Evolutionary conservation across 2,888 invertebrate genomes (phyloP), one percentile per base, ranked within the genome.

Genomic region (Dynastes tityus): DNA sequence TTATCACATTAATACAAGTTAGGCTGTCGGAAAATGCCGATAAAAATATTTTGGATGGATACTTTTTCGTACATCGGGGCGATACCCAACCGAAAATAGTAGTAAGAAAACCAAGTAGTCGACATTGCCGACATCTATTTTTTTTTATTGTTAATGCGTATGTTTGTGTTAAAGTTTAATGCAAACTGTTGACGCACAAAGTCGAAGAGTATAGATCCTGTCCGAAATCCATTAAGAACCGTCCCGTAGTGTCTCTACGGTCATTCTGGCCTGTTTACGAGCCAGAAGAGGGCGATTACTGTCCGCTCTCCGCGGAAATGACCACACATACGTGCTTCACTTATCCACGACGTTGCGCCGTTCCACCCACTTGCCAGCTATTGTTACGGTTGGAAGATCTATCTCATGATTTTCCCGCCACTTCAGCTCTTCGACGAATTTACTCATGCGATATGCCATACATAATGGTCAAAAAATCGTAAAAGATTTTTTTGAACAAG

Each of bases 231-330:
- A 87, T 87, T 87, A 87, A 86, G 87, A 85, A 86, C 85, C 85
- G 85, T 86, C 86, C 86, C 84, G 85, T 85, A 85, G 87, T 85
- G 87, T 87, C 88, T 87, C 85, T 86, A 82, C 85, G 88, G 87
- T 87, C 87, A 87, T 88, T 88, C 86, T 84, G 85, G 86, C 85
- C 86, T 87, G 87, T 88, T 88, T 88, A 88, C 87, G 88, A 87
- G 86, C 85, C 87, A 87, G 87, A 88, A 87, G 87, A 88, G 87
- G 88, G 87, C 88, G 87, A 88, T 88, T 88, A 88, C 87, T 87
- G 88, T 86, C 87, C 85, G 85, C 84, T 85, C 84, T 84, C 84
- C 86, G 85, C 85, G 86, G 87, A 87, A 87, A 87, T 87, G 86
- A 86, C 86, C 87, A 86, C 86, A 83, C 85, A 85, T 86, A 84